Conservation (phyloP, 2,888 invertebrate species). For the Diaperis boleti region DNA sequence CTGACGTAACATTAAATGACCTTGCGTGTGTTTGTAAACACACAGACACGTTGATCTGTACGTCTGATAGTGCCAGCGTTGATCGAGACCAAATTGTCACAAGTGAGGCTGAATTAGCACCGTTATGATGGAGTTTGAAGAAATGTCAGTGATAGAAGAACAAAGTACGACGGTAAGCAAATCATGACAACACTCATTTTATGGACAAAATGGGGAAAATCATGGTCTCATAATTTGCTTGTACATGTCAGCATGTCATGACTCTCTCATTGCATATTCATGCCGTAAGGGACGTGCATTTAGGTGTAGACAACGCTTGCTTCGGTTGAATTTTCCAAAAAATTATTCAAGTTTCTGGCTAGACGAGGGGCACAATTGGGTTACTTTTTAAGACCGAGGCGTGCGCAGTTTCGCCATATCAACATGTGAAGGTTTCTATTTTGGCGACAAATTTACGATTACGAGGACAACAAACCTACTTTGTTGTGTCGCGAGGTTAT, state of each 20-base stretch:
- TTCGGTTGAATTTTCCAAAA: not conserved
- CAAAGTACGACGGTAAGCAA: constrained; percentile 72
- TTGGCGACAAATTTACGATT: too few relatives aligned
- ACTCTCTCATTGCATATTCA: not conserved
- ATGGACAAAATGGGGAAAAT: constrained; percentile 1
- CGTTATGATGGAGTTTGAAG: constrained; percentile 73
- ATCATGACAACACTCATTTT: constrained; percentile 49
- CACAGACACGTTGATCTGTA: constrained; percentile 71
- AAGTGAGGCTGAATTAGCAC: constrained; percentile 38
- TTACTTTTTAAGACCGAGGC: constrained; percentile 40
- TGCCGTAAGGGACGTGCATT: not conserved
- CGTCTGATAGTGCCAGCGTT: constrained; percentile 48
- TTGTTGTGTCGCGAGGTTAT: too few relatives aligned
- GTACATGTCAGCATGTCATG: constrained; percentile 10
- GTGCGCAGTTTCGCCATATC: not conserved
- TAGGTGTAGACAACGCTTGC: not conserved
- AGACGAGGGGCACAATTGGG: constrained; percentile 55
- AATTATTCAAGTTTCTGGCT: not conserved
- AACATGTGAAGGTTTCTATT: not conserved
- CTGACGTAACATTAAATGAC: constrained; percentile 70
- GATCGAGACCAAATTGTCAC: constrained; percentile 39
- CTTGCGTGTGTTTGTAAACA: constrained; percentile 84
- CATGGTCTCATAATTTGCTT: not conserved
- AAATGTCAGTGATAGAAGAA: constrained; percentile 74
- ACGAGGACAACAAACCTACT: too few relatives aligned